Conservation (phyloP, 2,888 invertebrate species). For the Lithosia quadra region DNA sequence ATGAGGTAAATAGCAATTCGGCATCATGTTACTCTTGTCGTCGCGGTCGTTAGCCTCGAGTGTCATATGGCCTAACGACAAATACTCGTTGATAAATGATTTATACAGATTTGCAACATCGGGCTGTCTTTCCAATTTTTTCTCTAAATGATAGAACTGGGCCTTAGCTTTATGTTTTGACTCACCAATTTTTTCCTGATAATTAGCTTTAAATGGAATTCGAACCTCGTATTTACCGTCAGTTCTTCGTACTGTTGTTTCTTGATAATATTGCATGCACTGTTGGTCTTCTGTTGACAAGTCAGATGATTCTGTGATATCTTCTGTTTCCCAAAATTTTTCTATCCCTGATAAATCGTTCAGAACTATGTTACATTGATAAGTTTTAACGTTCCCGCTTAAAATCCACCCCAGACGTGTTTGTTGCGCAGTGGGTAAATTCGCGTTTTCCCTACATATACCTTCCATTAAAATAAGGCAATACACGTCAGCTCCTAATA, state of each 20-base stretch:
- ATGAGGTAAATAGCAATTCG: slow-evolving; percentile 8
- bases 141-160: slow-evolving; percentile 14
- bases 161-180: slow-evolving; percentile 13
- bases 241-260: background rate
- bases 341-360: slow-evolving; percentile 4
- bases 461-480: slow-evolving; percentile 11
- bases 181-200: slow-evolving; percentile 5
- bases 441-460: background rate
- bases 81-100: slow-evolving; percentile 15
- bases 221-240: slow-evolving; percentile 11
- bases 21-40: slow-evolving; percentile 6
- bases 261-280: slow-evolving; percentile 13
- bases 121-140: background rate
- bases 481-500: slow-evolving; percentile 18
- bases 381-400: slow-evolving; percentile 17
- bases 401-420: slow-evolving; percentile 28
- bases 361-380: slow-evolving; percentile 20
- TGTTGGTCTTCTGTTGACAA: slow-evolving; percentile 10
- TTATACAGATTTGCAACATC: slow-evolving; percentile 2
- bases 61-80: slow-evolving; percentile 10
- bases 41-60: background rate
- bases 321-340: slow-evolving; percentile 16
- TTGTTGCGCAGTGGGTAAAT: slow-evolving; percentile 22
- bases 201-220: slow-evolving; percentile 11
- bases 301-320: background rate